Percentiles rank a stretch among this genome's conserved stretches.
phyloP scores from a whole-genome alignment of 2,113 vertebrate genomes.

The Prionailurus bengalensis region DNA sequence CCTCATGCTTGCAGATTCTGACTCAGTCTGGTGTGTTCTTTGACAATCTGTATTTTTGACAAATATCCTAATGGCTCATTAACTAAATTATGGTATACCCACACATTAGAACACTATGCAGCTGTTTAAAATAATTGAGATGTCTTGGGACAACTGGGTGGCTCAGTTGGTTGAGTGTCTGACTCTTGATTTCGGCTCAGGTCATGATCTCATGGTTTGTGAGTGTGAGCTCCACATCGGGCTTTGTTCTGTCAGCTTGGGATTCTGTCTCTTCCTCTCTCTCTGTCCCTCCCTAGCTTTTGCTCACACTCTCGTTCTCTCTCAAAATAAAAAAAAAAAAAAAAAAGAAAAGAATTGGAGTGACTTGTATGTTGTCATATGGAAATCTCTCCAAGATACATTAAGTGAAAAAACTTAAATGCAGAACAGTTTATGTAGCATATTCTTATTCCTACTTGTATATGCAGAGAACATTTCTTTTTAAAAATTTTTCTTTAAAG shows the following conservation, averaged over 20 bases:
- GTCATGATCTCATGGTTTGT: too few relatives aligned
- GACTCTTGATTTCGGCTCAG: too few relatives aligned
- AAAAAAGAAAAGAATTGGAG: neutral
- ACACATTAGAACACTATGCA: neutral
- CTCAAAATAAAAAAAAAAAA: neutral
- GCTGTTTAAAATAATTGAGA: neutral
- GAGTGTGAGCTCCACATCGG: too few relatives aligned
- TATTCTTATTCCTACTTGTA: neutral
- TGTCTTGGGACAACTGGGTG: neutral
- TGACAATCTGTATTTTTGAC: neutral
- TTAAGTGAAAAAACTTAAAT: neutral
- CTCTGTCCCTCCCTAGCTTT: too few relatives aligned
- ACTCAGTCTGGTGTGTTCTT: neutral
- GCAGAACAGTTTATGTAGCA: neutral
- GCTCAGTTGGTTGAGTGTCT: too few relatives aligned
- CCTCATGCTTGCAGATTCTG: neutral
- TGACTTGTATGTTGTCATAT: neutral
- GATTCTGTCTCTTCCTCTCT: too few relatives aligned
- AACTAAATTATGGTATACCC: neutral
- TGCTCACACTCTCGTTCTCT: too few relatives aligned
- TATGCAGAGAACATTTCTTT: neutral
- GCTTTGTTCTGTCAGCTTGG: too few relatives aligned
- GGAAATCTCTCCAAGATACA: neutral
- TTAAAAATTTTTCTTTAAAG: too few relatives aligned
- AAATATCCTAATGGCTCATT: neutral